These are phyloP conservation scores for Drosophila navojoa DNA, from an alignment of 1,140 invertebrate genomes.

Conservation along the genomic window DNA sequence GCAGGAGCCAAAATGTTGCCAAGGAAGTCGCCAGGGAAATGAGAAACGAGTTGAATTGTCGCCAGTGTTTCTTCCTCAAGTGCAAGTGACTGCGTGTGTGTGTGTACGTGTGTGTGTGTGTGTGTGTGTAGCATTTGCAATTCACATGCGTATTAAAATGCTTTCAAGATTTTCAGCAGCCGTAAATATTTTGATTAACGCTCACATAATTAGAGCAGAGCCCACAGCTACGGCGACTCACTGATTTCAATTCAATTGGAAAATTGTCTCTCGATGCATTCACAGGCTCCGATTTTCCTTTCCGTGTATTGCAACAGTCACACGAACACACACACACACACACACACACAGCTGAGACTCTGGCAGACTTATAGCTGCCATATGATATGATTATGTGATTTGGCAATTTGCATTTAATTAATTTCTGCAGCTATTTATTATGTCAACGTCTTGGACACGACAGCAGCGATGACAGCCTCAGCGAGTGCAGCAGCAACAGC, in stretches of 20 bases:
- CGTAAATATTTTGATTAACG: slow-evolving; percentile 69
- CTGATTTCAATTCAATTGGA: slow-evolving; percentile 38
- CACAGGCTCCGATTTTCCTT: slow-evolving; percentile 30
- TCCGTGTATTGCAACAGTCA: slow-evolving; percentile 67
- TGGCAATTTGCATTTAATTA: slow-evolving; percentile 81
- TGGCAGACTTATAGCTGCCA: slow-evolving; percentile 58
- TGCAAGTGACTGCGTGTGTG: slow-evolving; percentile 24
- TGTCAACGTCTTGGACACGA: slow-evolving; percentile 54
- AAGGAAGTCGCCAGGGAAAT: slow-evolving; percentile 60
- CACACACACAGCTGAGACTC: neutral
- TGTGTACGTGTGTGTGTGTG: slow-evolving; percentile 64
- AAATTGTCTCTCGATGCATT: slow-evolving; percentile 10
- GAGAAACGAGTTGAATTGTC: slow-evolving; percentile 23
- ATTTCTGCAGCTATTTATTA: slow-evolving; percentile 80
- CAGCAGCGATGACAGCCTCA: slow-evolving; percentile 41
- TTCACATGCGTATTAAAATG: slow-evolving; percentile 60
- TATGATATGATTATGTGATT: slow-evolving; percentile 81
- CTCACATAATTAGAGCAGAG: slow-evolving; percentile 57
- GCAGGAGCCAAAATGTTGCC: slow-evolving; percentile 17
- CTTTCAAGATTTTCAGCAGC: slow-evolving; percentile 40
- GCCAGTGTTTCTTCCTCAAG: slow-evolving; percentile 31
- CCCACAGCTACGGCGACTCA: neutral
- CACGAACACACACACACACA: slow-evolving; percentile 23
- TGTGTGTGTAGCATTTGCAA: slow-evolving; percentile 56
- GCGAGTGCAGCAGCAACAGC: slow-evolving; percentile 20